These are phyloP conservation scores for Cyphomyrmex costatus DNA, from an alignment of 1,140 invertebrate genomes.

Conservation along the genomic window DNA sequence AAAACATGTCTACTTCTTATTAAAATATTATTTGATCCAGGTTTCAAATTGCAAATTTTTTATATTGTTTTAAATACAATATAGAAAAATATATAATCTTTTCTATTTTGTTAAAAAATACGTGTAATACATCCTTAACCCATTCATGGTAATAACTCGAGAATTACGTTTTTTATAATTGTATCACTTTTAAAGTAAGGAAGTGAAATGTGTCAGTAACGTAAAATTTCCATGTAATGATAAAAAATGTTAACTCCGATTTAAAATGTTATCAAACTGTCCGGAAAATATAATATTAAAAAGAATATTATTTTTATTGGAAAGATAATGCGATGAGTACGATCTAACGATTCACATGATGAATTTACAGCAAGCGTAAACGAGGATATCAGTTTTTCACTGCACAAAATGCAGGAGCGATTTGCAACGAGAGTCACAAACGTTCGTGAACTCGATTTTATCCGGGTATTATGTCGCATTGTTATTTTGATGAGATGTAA, in stretches of 20 bases:
- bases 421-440: slow-evolving; percentile 40
- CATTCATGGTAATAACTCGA: no score
- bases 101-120: no score
- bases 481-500: slow-evolving; percentile 73
- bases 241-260: not conserved
- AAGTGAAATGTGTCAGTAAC: not conserved
- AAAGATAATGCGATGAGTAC: slow-evolving; percentile 4
- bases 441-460: slow-evolving; percentile 55
- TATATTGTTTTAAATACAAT: no score
- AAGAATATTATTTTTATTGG: slow-evolving; percentile 22
- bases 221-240: not conserved
- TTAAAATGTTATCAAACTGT: not conserved
- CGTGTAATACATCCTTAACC: no score
- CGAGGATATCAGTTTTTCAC: slow-evolving; percentile 44
- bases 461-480: slow-evolving; percentile 69
- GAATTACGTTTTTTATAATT: no score
- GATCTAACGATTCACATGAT: slow-evolving; percentile 26
- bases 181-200: no score
- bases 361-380: slow-evolving; percentile 32
- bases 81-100: no score
- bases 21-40: no score
- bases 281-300: not conserved
- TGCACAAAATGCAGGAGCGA: slow-evolving; percentile 23
- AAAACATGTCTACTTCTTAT: no score
- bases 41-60: no score